phyloP scores from a whole-genome alignment of 2,797 vertebrate species.

The Picus viridis region DNA sequence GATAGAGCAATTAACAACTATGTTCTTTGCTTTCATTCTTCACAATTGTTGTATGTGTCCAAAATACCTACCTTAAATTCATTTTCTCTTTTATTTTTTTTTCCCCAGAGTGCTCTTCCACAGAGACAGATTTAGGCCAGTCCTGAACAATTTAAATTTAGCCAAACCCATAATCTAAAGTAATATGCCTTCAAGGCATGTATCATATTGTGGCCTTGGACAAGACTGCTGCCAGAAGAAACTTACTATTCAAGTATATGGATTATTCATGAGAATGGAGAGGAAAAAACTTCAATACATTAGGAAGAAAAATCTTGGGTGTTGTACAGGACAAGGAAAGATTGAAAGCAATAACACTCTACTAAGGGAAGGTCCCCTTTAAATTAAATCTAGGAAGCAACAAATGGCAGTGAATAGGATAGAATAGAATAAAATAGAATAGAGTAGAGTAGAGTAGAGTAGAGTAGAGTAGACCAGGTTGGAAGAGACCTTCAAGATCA shows the following conservation, averaged over 20 bases:
- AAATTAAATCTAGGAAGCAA: neutral
- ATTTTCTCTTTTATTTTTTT: neutral
- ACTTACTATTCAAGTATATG: neutral
- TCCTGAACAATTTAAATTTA: neutral
- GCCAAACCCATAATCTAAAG: neutral
- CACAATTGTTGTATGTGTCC: neutral
- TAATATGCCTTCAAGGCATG: neutral
- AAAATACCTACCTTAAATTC: neutral
- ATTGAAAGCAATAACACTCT: neutral
- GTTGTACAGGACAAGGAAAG: neutral
- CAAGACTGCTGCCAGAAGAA: neutral
- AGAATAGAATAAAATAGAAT: no score
- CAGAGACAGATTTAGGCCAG: neutral
- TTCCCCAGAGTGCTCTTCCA: neutral
- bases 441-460: no score
- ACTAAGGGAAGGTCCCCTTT: neutral
- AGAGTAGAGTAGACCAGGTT: no score
- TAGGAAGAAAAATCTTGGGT: neutral
- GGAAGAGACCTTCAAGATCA: no score
- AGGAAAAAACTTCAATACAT: neutral
- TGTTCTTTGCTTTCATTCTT: neutral
- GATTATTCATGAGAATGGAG: neutral
- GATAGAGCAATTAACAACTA: neutral
- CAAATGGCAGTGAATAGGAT: constrained; percentile 10
- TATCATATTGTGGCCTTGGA: neutral